These are phyloP conservation scores for Protobothrops mucrosquamatus DNA, from an alignment of 2,113 vertebrate species.

Conservation along the genomic window DNA sequence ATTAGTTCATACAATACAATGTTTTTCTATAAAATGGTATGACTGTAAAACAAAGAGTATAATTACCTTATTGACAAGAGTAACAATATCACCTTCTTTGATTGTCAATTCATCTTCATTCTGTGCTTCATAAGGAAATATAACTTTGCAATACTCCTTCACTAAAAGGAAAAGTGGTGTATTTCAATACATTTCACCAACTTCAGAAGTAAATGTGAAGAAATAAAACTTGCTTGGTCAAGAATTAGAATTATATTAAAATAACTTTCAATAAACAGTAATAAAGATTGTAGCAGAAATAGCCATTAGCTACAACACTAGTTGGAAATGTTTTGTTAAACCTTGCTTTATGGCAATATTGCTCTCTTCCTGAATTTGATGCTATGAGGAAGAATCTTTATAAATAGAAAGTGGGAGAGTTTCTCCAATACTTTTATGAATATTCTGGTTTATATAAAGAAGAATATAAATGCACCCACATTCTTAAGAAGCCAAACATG, in stretches of 20 bases:
- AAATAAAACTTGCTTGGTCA: background rate
- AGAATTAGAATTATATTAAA: constrained; percentile 41
- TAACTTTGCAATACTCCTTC: constrained; percentile 95
- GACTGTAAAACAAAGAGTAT: background rate
- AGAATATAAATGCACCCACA: background rate
- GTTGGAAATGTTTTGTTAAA: constrained; percentile 25
- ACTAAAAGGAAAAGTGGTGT: constrained; percentile 70
- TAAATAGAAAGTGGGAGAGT: background rate
- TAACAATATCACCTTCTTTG: constrained; percentile 94
- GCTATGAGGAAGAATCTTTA: background rate
- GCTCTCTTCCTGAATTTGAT: background rate
- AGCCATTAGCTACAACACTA: background rate
- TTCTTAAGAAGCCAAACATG: background rate
- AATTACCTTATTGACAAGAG: constrained; percentile 90
- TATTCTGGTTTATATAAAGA: background rate
- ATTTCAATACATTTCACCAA: constrained; percentile 9
- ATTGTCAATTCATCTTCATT: constrained; percentile 96
- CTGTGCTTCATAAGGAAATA: constrained; percentile 94
- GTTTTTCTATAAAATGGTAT: background rate
- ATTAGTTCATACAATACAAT: background rate
- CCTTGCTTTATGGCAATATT: constrained; percentile 15
- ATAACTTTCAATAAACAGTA: constrained; percentile 21
- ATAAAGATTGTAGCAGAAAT: background rate
- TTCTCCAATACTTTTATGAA: background rate
- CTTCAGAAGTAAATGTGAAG: background rate